These are phyloP conservation scores for Otocyon megalotis DNA, from an alignment of 2,113 vertebrate species.

Conservation along the genomic window DNA sequence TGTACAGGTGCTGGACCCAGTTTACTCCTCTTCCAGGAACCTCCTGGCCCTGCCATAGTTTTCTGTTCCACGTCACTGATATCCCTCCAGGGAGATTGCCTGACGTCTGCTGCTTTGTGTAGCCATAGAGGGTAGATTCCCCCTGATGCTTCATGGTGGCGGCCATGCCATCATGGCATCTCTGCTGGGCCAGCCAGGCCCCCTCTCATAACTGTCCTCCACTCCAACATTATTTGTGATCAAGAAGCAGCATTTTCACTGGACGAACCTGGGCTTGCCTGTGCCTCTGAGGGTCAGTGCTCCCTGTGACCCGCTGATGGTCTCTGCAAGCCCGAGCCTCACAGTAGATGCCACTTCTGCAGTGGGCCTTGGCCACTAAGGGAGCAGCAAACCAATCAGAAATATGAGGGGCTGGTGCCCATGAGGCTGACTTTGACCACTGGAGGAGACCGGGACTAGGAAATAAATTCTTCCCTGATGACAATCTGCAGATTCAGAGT, in stretches of 20 bases:
- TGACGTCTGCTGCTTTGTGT: background rate
- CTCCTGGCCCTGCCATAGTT: background rate
- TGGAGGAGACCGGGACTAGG: background rate
- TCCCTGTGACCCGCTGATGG: too few relatives aligned
- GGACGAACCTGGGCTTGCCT: background rate
- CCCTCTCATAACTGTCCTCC: rapidly evolving
- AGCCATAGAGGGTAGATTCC: background rate
- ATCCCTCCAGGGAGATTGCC: background rate
- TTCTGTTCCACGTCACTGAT: background rate
- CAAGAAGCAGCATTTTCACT: background rate
- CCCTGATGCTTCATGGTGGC: background rate
- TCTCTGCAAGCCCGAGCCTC: background rate
- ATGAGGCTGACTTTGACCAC: rapidly evolving
- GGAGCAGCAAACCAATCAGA: background rate
- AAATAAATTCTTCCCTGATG: rapidly evolving
- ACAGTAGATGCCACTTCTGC: too few relatives aligned
- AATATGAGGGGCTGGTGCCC: background rate
- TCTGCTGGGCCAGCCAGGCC: background rate
- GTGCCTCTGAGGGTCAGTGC: background rate
- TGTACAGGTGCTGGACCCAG: background rate
- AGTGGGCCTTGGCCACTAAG: background rate
- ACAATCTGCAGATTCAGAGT: background rate
- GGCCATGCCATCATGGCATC: background rate
- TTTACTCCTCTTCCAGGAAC: background rate
- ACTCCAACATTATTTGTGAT: background rate